Base-by-base conservation (phyloP, 92 coral and sea anemone genomes). In the Epizoanthus stellaris region DNA sequence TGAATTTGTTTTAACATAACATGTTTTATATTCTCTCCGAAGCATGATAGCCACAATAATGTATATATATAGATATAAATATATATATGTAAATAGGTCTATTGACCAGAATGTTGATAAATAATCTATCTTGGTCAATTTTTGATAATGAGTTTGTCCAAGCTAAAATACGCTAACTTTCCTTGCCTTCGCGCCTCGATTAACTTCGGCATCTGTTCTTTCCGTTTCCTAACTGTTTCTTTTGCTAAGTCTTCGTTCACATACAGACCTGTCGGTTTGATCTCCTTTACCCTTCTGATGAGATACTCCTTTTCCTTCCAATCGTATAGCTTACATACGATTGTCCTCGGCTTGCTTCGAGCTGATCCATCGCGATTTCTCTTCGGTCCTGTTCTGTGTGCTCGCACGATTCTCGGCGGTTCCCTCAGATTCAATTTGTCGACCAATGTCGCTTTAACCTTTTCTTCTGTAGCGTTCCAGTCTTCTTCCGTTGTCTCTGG, bases 311-410 rank as follows among this genome's bases (percentile, higher is more conserved):
- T 84, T 2, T 69, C 68, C 43, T 54, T 69, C 73, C 87, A 84
- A 59, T 59, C 80, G 49, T 73, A 84, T 3, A 73, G 81, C 69
- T 73, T 84, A 13, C 81, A 61, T 20, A 59, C 81, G 9, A 84
- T 84, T 25, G 68, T 58, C 7, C 73, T 57, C 58, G 87, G 87
- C 45, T 61, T 74, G 34, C 10, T 34, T 5, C 87, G 58, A 19
- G 17, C 1, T 17, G 70, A 15, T 10, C 73, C 87, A 73, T 84
- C 58, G 9, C 56, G 73, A 15, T 84, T 12, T 63, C 11, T 58
- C 4, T 6, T 34, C 5, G 60, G 53, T 9, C 87, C 81, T 38
- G 81, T 84, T 84, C 87, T 70, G 20, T 84, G 81, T 38, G 73
- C 70, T 14, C 80, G 62, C 43, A 70, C 87, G 9, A 82, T 82